These are phyloP conservation scores for Calyptomena viridis DNA, from an alignment of 2,113 vertebrate species.

Conservation along the genomic window DNA sequence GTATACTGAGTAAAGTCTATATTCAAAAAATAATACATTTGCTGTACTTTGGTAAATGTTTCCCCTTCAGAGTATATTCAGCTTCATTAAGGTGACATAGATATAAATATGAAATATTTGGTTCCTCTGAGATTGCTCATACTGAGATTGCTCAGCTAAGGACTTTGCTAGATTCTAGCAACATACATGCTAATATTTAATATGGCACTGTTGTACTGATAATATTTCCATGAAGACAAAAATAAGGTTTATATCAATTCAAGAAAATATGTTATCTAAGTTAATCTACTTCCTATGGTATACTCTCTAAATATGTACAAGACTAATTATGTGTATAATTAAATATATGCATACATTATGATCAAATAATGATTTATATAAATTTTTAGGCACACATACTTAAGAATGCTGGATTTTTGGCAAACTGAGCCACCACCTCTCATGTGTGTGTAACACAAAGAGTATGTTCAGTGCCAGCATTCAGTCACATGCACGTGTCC, in stretches of 20 bases:
- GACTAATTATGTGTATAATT: not conserved
- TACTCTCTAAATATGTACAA: not conserved
- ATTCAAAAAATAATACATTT: slow-evolving; percentile 5
- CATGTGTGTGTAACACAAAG: not conserved
- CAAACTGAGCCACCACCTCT: not conserved
- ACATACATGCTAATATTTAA: not conserved
- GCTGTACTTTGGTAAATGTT: not conserved
- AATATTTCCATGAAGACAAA: not conserved
- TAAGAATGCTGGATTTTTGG: not conserved
- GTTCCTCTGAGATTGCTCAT: not conserved
- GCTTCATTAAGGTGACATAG: not conserved
- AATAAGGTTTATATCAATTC: not conserved
- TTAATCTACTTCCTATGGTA: not conserved
- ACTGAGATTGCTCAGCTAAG: not conserved
- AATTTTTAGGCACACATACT: not conserved
- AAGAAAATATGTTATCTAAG: not conserved
- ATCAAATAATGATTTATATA: not conserved
- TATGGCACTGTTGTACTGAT: not conserved
- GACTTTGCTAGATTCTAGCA: not conserved
- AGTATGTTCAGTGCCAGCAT: not conserved
- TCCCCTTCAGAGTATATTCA: not conserved
- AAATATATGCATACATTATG: not conserved
- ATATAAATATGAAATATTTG: slow-evolving; percentile 25
- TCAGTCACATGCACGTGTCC: fast-evolving
- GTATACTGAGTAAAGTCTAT: not conserved